phyloP scores from a whole-genome alignment of 2,797 vertebrate species.

The Cuculus canorus region DNA sequence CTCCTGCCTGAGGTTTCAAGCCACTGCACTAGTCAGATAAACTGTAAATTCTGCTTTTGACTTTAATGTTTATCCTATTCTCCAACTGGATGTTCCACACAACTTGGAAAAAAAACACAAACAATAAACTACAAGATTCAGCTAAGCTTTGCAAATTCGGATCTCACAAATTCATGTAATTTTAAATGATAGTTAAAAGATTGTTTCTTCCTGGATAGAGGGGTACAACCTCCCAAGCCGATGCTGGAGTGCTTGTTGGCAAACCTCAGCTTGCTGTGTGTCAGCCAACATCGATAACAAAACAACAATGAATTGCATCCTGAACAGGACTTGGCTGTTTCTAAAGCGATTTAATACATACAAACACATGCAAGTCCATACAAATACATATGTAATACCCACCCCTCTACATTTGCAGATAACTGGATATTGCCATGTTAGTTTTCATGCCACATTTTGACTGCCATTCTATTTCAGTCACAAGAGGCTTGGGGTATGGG shows the following conservation, averaged over 20 bases:
- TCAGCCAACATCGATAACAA: not conserved
- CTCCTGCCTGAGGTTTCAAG: not conserved
- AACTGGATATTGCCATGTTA: not conserved
- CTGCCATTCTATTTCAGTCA: conserved; percentile 1
- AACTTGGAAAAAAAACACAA: not conserved
- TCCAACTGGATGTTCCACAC: not conserved
- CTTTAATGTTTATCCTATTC: not conserved
- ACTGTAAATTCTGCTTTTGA: not conserved
- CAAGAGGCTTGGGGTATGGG: conserved; percentile 10
- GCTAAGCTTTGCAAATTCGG: not conserved
- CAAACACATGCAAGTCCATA: not conserved
- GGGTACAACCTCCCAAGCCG: not conserved
- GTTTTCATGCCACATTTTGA: conserved; percentile 28
- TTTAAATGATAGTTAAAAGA: not conserved
- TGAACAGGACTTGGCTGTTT: not conserved
- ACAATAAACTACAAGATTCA: not conserved
- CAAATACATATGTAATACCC: not conserved
- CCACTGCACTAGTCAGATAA: not conserved
- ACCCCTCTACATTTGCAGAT: not conserved
- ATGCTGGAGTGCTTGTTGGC: not conserved
- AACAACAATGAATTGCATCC: not conserved
- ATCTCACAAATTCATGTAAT: not conserved
- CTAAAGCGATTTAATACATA: not conserved
- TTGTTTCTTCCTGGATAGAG: not conserved
- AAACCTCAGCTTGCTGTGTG: not conserved